phyloP scores from a whole-genome alignment of 1,140 invertebrate species.

The Pinna nobilis region DNA sequence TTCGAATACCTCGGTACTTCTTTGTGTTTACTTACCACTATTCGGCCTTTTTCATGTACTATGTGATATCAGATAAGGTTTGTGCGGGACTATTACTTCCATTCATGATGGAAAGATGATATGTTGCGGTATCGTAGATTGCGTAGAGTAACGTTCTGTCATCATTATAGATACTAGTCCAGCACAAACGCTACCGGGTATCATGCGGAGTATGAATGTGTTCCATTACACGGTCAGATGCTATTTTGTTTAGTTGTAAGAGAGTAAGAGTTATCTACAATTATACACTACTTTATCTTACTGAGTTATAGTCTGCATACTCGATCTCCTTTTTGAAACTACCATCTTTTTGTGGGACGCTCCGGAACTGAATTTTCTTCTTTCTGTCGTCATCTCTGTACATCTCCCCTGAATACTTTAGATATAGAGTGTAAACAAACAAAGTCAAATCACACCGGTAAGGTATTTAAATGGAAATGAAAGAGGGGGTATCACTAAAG shows the following conservation, averaged over 20 bases:
- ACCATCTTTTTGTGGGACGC: background rate
- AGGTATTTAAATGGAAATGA: background rate
- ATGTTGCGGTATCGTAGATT: background rate
- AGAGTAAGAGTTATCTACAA: background rate
- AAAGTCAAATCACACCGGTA: background rate
- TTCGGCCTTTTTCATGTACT: too few species aligned
- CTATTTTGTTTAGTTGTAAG: background rate
- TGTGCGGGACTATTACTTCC: too few species aligned
- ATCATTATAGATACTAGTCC: background rate
- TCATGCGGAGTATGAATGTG: background rate
- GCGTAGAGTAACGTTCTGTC: background rate
- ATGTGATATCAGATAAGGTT: too few species aligned
- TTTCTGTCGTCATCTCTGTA: background rate
- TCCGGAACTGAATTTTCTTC: background rate
- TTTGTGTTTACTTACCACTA: too few species aligned
- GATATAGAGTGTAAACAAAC: too few species aligned
- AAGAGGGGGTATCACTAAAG: background rate
- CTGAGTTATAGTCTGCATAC: background rate
- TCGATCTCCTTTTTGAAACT: background rate
- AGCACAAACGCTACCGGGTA: background rate
- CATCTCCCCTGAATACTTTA: background rate
- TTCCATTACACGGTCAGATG: background rate
- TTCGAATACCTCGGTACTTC: too few species aligned
- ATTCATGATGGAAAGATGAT: too few species aligned
- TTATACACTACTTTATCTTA: background rate